Evolutionary conservation across 2,113 vertebrate species (phyloP), one percentile per base, ranked within the genome.

Genomic region (Cynocephalus volans): DNA sequence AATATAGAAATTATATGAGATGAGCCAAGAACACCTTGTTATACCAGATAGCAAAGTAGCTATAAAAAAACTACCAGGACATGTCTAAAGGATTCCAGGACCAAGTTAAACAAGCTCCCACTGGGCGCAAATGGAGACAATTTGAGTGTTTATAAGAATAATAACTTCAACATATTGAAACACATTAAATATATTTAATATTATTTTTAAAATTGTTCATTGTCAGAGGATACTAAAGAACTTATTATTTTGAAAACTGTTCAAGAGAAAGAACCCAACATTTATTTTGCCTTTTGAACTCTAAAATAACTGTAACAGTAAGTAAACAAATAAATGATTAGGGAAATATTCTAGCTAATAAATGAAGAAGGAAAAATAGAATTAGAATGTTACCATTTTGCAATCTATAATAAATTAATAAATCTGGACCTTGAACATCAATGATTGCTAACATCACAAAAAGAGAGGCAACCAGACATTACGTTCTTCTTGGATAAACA

Each of bases 301-400:
- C 64, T 95, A 79, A 85, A 75, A 12, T 83, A 93, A 67, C 21
- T 54, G 10, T 84, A 84, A 85, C 4, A 81, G 21, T 85, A 52
- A 93, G 45, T 90, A 91, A 72, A 15, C 62, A 93, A 92, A 92
- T 54, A 96, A 90, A 24, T 28, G 28, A 56, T 26, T 14, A 95
- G 6, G 3, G 8, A 77, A 80, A 31, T 76, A 88, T 48, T 90
- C 5, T 19, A 83, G 77, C 19, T 72, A 65, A 69, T 73, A 76
- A 76, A 81, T 65, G 79, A 70, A 92, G 64, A 95, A 88, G 13
- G 56, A 76, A 95, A 48, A 19, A 88, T 88, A 80, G 41, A 89
- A 92, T 75, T 67, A 75, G 45, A 86, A 88, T 81, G 72, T 70
- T 31, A 75, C n/a, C 45, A 84, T 92, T 92, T 70, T 56, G 1